Evolutionary conservation across 2,113 vertebrate species (phyloP), one percentile per base, ranked within the genome.

Genomic region (Lamprotornis superbus): DNA sequence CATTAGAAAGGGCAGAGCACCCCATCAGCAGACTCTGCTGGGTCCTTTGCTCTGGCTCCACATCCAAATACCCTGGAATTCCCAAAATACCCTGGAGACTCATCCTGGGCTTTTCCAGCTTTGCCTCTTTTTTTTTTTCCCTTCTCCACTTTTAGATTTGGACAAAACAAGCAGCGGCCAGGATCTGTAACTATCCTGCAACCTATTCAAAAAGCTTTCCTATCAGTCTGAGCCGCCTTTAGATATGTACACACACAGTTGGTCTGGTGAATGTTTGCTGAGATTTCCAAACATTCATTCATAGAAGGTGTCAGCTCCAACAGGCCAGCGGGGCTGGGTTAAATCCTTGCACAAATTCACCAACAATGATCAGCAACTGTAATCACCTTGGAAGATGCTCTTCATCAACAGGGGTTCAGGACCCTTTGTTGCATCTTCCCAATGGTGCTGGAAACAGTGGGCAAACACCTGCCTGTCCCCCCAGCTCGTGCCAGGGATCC

Each of bases 1-100:
- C 50, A 3, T 13, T 5, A 2, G 15, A 53, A 56, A 78, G 44
- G 33, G 37, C 49, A 64, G 27, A 73, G 30, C 19, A 47, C 2
- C 24, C 35, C 2, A 1, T 3, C 19, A 49, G 69, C 33, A 69
- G 63, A 59, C 2, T 7, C 60, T 4, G 1, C 15, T 12, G 33
- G 17, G 8, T 5, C 47, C 37, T 56, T n/a, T 37, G 4, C 65
- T 57, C 65, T 53, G 28, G 20, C 23, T 18, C 17, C 70, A 46
- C 17, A 8, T 25, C 20, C 28, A 57, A 88, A 52, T 6, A 17
- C 15, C 0, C 28, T 39, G 27, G 15, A 3, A 44, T 69, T 68
- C 61, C 68, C 15, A 4, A 73, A 78, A 55, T 10, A 10, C 5
- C 7, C 61, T 89, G 37, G 31, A 77, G 59, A 64, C 33, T 24